These are phyloP conservation scores for Macrosiphum euphorbiae DNA, from an alignment of 2,888 invertebrate genomes.

Conservation along the genomic window DNA sequence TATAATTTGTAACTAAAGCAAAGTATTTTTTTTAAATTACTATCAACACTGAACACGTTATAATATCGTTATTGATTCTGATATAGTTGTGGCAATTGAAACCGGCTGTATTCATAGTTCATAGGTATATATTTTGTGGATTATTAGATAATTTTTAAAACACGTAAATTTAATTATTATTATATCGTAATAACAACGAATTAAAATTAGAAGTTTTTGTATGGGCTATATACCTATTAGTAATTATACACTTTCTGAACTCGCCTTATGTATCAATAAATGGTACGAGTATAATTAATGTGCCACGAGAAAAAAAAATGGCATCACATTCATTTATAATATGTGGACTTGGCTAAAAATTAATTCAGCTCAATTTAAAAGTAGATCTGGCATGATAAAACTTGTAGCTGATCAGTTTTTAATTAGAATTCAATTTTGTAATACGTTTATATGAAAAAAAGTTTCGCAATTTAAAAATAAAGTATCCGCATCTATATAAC, in stretches of 20 bases:
- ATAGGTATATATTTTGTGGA: neutral
- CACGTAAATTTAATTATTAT: neutral
- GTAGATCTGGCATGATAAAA: constrained; percentile 23
- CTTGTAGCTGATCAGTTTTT: constrained; percentile 35
- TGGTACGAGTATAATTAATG: constrained; percentile 9
- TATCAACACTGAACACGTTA: neutral
- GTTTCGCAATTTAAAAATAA: constrained; percentile 41
- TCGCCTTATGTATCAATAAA: neutral
- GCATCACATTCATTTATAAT: neutral
- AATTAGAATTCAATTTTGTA: constrained; percentile 48
- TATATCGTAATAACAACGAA: neutral
- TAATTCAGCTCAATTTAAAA: constrained; percentile 40
- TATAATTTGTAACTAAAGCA: neutral
- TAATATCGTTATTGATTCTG: neutral
- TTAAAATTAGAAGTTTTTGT: neutral
- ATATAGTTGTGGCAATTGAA: neutral
- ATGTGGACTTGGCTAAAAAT: constrained; percentile 22
- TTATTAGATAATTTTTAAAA: neutral
- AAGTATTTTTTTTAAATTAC: neutral
- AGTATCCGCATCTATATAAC: neutral
- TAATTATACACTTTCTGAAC: constrained; percentile 48
- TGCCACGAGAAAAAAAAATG: neutral
- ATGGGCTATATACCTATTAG: neutral
- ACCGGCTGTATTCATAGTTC: neutral
- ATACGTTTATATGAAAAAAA: neutral